Base-by-base conservation (phyloP, 2,888 invertebrate species). In the Polymixis flavicincta region DNA sequence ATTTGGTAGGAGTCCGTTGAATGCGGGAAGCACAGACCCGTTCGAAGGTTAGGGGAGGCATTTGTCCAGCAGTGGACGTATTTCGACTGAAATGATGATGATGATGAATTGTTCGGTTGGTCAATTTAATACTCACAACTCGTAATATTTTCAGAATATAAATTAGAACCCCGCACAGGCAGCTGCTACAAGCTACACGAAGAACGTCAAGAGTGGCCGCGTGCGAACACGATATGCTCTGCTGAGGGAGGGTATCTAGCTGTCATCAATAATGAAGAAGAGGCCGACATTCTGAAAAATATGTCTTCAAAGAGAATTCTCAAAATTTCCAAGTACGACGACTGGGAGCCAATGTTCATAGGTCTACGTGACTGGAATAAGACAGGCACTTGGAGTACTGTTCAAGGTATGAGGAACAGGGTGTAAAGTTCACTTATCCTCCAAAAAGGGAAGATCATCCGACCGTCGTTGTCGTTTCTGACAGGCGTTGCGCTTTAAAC, bases 311-410 rank as follows among this genome's bases (percentile, higher is more conserved):
- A 25, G 1, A 71, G 73, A 60, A 8, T n/a, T 19, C 52, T 45
- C 22, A 74, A 32, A n/a, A 45, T 74, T 7, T 74, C 73, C 0
- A 60, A 45, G 60, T 74, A 19, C 22, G 11, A 52, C 1, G 45
- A 71, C 52, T 74, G 71, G 73, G 73, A 71, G 52, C 73, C 73
- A 11, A n/a, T 74, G 60, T 71, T 74, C 8, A 71, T 74, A 19
- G 73, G 73, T 19, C 9, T 74, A 0, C 60, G 73, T 14, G 73
- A 74, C 17, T 71, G 73, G 73, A 17, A 71, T 5, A 19, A 32
- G 14, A 61, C 45, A n/a, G 73, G 73, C 11, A 17, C 11, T 13
- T 74, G 73, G 73, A 52, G 7, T 25, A 71, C 73, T 17, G 71
- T 61, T 71, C 71, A 59, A 19, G 73, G 73, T 67, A 55, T 25